A percentile compares a stretch with the other conserved stretches of the same genome.
Conservation (phyloP, 2,888 invertebrate genomes). For the Andricus curvator region DNA sequence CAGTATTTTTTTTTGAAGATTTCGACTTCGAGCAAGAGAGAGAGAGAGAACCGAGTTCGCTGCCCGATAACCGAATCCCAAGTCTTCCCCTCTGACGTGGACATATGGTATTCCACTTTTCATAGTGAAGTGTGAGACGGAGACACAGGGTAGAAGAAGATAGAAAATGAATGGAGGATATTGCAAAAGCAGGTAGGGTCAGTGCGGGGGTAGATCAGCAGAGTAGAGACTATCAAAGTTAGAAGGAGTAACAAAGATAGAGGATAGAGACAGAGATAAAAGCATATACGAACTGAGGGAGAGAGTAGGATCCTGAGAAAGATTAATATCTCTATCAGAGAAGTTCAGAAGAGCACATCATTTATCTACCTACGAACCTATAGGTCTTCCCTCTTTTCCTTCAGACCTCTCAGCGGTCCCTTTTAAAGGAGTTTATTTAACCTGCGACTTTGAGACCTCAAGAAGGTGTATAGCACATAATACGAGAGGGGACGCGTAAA, state of each 20-base stretch:
- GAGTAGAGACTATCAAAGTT: not conserved
- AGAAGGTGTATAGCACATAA: conserved; percentile 33
- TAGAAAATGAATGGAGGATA: conserved; percentile 49
- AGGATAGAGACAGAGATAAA: conserved; percentile 21
- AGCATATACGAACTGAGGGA: conserved; percentile 27
- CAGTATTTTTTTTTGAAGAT: not conserved
- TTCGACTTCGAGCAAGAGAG: not conserved
- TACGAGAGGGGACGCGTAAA: conserved; percentile 24
- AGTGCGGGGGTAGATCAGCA: conserved; percentile 17
- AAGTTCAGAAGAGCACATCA: conserved; percentile 71
- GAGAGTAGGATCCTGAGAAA: conserved; percentile 60
- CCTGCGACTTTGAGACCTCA: conserved; percentile 46
- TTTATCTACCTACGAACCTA: conserved; percentile 68
- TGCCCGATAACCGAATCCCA: not conserved
- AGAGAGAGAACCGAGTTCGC: conserved; percentile 40
- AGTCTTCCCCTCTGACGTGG: conserved; percentile 63
- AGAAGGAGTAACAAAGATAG: conserved; percentile 33
- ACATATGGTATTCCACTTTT: conserved; percentile 72
- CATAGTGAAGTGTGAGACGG: conserved; percentile 53
- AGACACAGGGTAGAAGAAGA: conserved; percentile 38
- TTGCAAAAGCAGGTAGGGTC: conserved; percentile 18
- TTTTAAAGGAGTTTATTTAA: conserved; percentile 66
- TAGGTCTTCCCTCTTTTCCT: conserved; percentile 37
- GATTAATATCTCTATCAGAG: conserved; percentile 75
- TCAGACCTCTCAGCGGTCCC: conserved; percentile 47